phyloP scores from a whole-genome alignment of 2,797 vertebrate genomes.

The Aphelocoma californica region DNA sequence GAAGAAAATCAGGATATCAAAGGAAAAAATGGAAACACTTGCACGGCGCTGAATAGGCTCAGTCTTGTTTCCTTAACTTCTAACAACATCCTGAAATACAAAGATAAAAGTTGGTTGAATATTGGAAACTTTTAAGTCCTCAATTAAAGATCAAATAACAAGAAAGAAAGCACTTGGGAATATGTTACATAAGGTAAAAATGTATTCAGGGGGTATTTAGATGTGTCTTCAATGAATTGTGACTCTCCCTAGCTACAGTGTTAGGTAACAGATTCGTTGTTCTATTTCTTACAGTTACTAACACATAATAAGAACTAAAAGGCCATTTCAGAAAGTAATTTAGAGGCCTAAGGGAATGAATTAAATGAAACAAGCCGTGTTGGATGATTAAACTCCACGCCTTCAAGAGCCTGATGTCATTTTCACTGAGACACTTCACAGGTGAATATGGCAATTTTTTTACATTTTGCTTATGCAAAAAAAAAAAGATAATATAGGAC shows the following conservation, averaged over 20 bases:
- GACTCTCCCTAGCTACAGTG: neutral
- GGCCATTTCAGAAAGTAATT: neutral
- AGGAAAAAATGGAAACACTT: neutral
- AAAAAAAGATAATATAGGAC: neutral
- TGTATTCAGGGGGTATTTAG: neutral
- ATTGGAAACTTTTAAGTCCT: neutral
- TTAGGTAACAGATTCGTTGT: neutral
- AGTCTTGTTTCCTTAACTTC: neutral
- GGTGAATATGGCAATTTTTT: neutral
- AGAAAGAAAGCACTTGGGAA: neutral
- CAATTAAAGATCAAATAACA: neutral
- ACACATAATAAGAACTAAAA: neutral
- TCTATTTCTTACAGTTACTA: neutral
- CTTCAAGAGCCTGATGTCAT: neutral
- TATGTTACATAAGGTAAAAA: neutral
- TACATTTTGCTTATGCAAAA: neutral
- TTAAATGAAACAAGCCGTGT: neutral
- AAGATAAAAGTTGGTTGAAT: neutral
- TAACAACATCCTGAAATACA: neutral
- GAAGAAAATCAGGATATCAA: conserved; percentile 10
- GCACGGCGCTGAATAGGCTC: neutral
- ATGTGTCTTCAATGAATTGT: neutral
- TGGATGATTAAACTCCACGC: neutral
- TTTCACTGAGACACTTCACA: neutral
- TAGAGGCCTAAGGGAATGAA: neutral